phyloP scores from a whole-genome alignment of 2,888 invertebrate genomes.

The Amitus sp. region DNA sequence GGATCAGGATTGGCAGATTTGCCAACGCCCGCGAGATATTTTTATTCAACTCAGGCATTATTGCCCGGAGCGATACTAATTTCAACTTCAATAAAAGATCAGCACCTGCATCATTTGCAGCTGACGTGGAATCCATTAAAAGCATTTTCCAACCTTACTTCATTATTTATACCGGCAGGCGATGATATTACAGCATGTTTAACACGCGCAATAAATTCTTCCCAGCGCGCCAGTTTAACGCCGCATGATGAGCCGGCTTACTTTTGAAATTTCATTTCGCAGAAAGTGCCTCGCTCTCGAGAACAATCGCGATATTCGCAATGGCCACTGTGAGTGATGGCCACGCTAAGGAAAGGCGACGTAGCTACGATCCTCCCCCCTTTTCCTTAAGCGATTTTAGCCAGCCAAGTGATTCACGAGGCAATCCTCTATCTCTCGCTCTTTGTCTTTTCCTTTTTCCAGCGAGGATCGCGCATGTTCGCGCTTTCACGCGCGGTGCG shows the following conservation, averaged over 20 bases:
- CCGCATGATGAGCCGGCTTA: constrained; percentile 13
- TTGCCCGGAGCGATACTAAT: constrained; percentile 30
- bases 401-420: no score
- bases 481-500: no score
- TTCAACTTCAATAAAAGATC: constrained; percentile 23
- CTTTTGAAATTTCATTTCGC: background rate
- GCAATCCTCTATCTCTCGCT: no score
- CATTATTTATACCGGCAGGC: constrained; percentile 17
- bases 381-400: no score
- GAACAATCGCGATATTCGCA: background rate
- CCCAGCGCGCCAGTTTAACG: constrained; percentile 20
- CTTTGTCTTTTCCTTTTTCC: no score
- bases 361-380: no score
- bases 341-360: background rate
- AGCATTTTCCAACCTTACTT: constrained; percentile 23
- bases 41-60: constrained; percentile 29
- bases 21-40: no score
- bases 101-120: constrained; percentile 7
- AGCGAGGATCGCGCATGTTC: no score
- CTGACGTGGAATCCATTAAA: constrained; percentile 8
- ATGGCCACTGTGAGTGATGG: background rate
- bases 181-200: constrained; percentile 38
- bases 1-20: no score
- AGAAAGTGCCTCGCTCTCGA: background rate
- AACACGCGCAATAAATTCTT: constrained; percentile 42